Evolutionary conservation across 2,888 invertebrate species (phyloP), one percentile per base, ranked within the genome.

Genomic region (Andrena praecox): DNA sequence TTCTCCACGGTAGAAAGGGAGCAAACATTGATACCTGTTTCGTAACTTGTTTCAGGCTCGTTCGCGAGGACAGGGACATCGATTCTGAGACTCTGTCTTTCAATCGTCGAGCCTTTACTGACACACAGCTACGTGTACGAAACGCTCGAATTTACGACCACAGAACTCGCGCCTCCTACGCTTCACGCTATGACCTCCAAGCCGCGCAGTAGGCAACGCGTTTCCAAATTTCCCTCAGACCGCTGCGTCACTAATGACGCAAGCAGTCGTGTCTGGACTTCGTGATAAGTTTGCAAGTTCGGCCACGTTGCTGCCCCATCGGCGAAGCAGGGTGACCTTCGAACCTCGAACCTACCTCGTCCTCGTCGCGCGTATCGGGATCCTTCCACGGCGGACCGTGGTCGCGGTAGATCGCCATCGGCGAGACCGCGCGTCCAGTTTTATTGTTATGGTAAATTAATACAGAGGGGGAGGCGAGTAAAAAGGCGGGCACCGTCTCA

Each of bases 401-500:
- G 0, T 33, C 31, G 33, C 42, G 0, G 42, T 4, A 16, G 29
- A 54, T 76, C 29, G 16, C 24, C 63, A 33, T 62, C 24, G 35
- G 8, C 16, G 33, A 20, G 48, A 56, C 56, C 24, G 20, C 67
- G 27, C 10, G 63, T 63, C 67, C 52, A 48, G 67, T 73, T 73
- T 74, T 67, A 68, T 82, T 56, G 72, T 42, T 48, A 42, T 35
- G 42, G 67, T 66, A 56, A 70, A 75, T 59, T 69, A 74, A 84
- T 52, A 24, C 35, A 24, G 33, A 35, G 67, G 62, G 7, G 50
- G 33, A 6, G n/a, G 29, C 52, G 50, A 48, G 54, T 5, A 77
- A 70, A 70, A 70, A 77, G 68, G 62, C 52, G 64, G 27, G 66
- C 63, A 56, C 42, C 77, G 63, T 69, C 64, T 82, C 83, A 77